Evolutionary conservation across 2,888 invertebrate genomes (phyloP).

Genomic region (Cordilura impudica): DNA sequence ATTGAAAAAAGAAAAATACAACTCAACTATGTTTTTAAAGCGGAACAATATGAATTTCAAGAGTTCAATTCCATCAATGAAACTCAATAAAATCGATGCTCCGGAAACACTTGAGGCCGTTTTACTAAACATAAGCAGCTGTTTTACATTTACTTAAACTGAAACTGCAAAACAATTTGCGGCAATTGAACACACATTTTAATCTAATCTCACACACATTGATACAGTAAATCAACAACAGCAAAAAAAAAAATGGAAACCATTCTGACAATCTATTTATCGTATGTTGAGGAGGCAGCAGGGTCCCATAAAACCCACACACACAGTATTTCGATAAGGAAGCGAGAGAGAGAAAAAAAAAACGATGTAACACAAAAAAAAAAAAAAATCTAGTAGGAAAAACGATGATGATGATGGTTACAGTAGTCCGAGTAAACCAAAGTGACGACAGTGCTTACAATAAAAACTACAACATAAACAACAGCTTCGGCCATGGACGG

Average conservation of each 20-base stretch:
- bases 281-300: background rate
- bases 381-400: background rate
- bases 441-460: constrained; percentile 35
- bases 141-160: constrained; percentile 5
- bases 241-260: constrained; percentile 18
- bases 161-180: constrained; percentile 21
- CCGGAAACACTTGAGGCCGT: constrained; percentile 34
- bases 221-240: constrained; percentile 14
- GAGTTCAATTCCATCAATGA: background rate
- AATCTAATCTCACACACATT: constrained; percentile 42
- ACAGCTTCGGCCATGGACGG: constrained; percentile 2
- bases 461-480: constrained; percentile 8
- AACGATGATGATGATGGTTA: constrained; percentile 14
- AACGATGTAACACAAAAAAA: too few species aligned
- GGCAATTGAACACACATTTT: constrained; percentile 40
- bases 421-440: constrained; percentile 46
- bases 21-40: background rate
- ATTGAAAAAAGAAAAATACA: constrained; percentile 11
- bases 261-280: background rate
- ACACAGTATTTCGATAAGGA: constrained; percentile 2
- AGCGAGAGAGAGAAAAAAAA: background rate
- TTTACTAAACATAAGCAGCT: constrained; percentile 20
- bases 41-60: background rate
- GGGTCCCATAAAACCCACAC: constrained; percentile 43
- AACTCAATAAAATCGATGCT: background rate